phyloP scores from a whole-genome alignment of 1,140 invertebrate species.

The Dufourea novaeangliae region DNA sequence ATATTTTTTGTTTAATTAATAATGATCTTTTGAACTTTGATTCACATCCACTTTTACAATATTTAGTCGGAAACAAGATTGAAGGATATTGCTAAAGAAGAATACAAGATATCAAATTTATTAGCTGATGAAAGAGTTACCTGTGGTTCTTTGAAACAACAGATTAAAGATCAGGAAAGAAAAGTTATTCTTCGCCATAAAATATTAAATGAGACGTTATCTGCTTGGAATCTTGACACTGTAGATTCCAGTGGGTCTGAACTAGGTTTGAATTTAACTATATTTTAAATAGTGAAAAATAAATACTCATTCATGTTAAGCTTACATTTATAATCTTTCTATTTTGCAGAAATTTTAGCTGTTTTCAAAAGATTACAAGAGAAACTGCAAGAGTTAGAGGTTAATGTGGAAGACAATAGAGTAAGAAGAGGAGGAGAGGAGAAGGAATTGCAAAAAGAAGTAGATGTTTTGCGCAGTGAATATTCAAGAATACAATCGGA shows the following conservation, averaged over 20 bases:
- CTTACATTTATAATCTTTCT: conserved; percentile 20
- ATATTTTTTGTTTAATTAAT: conserved; percentile 14
- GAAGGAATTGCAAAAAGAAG: conserved; percentile 78
- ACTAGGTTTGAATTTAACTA: conserved; percentile 46
- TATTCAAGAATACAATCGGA: conserved; percentile 79
- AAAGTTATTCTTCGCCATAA: conserved; percentile 68
- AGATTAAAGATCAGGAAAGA: conserved; percentile 68
- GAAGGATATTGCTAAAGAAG: conserved; percentile 44
- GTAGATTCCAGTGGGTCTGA: conserved; percentile 61
- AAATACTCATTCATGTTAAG: conserved; percentile 40
- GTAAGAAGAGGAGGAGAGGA: conserved; percentile 78
- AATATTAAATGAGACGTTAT: conserved; percentile 64
- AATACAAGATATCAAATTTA: conserved; percentile 50
- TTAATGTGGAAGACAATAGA: conserved; percentile 76
- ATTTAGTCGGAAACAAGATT: conserved; percentile 49
- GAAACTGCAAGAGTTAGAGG: conserved; percentile 77
- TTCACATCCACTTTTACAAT: conserved; percentile 9
- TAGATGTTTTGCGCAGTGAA: conserved; percentile 79
- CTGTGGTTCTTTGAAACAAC: conserved; percentile 70
- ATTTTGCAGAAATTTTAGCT: conserved; percentile 64
- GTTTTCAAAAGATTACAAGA: conserved; percentile 74
- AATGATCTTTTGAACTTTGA: background rate
- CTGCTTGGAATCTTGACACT: conserved; percentile 64
- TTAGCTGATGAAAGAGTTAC: conserved; percentile 66
- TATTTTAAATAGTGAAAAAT: conserved; percentile 12